These are phyloP conservation scores for Harpalus rubripes DNA, from an alignment of 2,888 invertebrate genomes.

Conservation along the genomic window DNA sequence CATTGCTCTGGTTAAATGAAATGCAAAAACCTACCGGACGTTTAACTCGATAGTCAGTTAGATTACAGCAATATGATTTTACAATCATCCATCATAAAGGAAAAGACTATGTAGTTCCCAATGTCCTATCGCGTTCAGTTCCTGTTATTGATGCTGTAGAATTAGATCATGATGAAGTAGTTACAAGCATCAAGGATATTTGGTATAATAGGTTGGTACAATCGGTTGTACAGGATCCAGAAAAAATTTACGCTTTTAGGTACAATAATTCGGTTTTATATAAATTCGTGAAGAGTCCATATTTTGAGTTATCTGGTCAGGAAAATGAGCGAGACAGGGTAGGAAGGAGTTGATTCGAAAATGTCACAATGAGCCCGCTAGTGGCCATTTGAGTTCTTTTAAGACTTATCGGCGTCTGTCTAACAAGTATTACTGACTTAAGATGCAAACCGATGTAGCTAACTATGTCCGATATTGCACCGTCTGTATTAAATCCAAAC, in stretches of 20 bases:
- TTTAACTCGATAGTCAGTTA: neutral
- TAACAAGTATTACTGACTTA: too few species aligned
- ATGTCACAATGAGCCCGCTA: slow-evolving; percentile 69
- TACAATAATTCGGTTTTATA: neutral
- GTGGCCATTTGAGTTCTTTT: too few species aligned
- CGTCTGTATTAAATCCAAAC: slow-evolving; percentile 69
- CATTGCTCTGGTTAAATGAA: neutral
- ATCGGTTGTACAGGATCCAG: neutral
- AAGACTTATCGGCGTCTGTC: too few species aligned
- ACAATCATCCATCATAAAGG: neutral
- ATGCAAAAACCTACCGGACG: slow-evolving; percentile 1
- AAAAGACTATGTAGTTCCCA: neutral
- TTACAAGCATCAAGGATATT: neutral
- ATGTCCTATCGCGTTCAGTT: neutral
- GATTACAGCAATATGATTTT: slow-evolving; percentile 1
- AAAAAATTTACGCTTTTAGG: neutral
- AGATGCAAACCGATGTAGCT: too few species aligned
- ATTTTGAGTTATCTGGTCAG: neutral
- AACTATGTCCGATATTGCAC: slow-evolving; percentile 69
- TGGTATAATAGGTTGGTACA: neutral
- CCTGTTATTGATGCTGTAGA: neutral
- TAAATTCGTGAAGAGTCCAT: neutral
- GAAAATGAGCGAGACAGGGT: too few species aligned
- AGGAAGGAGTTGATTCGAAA: slow-evolving; percentile 60
- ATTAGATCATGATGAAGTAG: neutral